A percentile compares a stretch with the other conserved stretches of the same genome.
Evolutionary conservation across 2,797 vertebrate species (phyloP).

Genomic region (Hemibagrus guttatus): DNA sequence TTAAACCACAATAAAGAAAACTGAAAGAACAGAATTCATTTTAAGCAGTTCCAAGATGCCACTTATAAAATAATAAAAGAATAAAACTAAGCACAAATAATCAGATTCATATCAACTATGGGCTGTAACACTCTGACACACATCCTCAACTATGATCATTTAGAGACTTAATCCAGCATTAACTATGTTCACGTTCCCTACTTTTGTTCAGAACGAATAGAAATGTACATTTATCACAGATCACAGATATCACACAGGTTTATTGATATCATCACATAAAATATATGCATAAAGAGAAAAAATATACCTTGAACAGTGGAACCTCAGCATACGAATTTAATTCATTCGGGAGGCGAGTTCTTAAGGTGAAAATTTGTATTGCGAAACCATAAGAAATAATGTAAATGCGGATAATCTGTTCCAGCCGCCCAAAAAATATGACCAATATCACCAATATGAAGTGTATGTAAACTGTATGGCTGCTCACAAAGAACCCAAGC

Average conservation of each 20-base stretch:
- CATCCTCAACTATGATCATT: neutral
- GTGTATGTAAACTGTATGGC: no score
- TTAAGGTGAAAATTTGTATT: no score
- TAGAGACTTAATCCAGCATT: neutral
- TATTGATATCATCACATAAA: neutral
- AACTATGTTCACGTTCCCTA: neutral
- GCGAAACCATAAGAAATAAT: no score
- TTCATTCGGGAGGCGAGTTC: no score
- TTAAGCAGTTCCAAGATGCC: neutral
- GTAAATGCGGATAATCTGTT: no score
- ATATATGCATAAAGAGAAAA: neutral
- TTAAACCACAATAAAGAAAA: neutral
- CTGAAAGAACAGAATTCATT: neutral
- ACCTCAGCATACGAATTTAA: no score
- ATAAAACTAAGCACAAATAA: neutral
- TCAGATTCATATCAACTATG: neutral
- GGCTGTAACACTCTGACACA: neutral
- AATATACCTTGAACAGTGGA: no score
- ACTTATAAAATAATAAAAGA: no score
- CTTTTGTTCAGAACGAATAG: no score
- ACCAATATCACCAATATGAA: no score
- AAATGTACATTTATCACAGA: neutral
- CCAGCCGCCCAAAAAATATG: no score
- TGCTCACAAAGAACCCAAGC: no score
- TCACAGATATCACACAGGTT: neutral